phyloP scores from a whole-genome alignment of 2,113 vertebrate species.

The Tylochromis polylepis region DNA sequence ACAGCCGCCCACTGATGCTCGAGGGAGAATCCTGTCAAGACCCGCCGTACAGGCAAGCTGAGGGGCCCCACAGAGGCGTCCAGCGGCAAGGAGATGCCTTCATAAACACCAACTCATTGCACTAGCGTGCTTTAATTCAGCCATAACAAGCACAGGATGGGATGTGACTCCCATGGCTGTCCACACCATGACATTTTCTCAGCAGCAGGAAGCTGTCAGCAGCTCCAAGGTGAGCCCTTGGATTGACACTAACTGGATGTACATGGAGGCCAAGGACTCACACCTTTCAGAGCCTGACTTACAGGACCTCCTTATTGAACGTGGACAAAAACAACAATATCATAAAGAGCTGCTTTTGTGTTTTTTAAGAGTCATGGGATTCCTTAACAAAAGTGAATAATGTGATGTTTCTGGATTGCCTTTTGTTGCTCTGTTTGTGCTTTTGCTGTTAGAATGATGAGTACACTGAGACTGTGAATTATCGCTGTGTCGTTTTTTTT shows the following conservation, averaged over 20 bases:
- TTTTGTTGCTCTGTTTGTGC: background rate
- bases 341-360: background rate
- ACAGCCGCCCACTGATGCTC: conserved; percentile 1
- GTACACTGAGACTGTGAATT: background rate
- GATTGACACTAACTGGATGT: conserved; percentile 11
- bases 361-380: background rate
- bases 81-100: conserved; percentile 20
- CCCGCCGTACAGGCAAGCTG: conserved; percentile 45
- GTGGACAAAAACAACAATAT: background rate
- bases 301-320: background rate
- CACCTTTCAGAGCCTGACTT: background rate
- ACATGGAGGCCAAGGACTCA: conserved; percentile 2
- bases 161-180: background rate
- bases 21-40: conserved; percentile 60
- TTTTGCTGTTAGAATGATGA: background rate
- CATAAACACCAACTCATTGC: conserved; percentile 21
- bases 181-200: background rate
- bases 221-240: conserved; percentile 11
- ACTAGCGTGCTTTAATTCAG: background rate
- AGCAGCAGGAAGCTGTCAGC: conserved; percentile 14
- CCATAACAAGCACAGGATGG: conserved; percentile 1
- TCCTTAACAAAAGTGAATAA: background rate
- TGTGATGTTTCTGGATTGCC: background rate
- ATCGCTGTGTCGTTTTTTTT: background rate
- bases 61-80: conserved; percentile 18